Evolutionary conservation across 2,797 vertebrate genomes (phyloP), one percentile per base, ranked within the genome.

Genomic region (Fratercula arctica): DNA sequence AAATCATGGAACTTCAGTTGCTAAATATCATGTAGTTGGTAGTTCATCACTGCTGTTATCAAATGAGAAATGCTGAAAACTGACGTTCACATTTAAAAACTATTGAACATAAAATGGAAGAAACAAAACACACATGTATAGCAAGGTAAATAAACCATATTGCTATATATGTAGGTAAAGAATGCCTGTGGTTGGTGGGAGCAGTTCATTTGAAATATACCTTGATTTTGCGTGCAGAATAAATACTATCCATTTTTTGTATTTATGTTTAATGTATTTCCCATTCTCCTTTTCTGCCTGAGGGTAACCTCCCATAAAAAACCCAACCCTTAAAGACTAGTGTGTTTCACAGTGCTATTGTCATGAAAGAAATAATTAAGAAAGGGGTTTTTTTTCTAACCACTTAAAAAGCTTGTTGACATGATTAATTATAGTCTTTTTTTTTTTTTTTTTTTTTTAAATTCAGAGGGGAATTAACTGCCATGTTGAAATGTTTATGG

Each of bases 301-400:
- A 59, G 24, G 2, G 5, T 35, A 75, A 29, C 1, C 1, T 3
- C 9, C 0, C 0, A 7, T 3, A 3, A 8, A 39, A 53, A 76
- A 20, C 0, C 7, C 7, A 72, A 5, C 10, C 3, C 4, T 53
- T 48, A 53, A 73, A 79, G 11, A 21, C 16, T 57, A 5, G 2
- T 35, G 29, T 53, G 39, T 26, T 84, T 85, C 29, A 24, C 0
- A 21, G 37, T 41, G 14, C 2, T 46, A n/a, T 50, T 59, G 13
- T 57, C 3, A 21, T 18, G 2, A 41, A 72, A 70, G 2, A 46
- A 51, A 68, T 35, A 39, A 26, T 66, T 48, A 45, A 20, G 33
- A 53, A 56, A 3, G 2, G 2, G 2, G 2, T 1, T 48, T 66
- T 85, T 63, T 76, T 50, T 3, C 12, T 33, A 74, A 9, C 8